phyloP scores from a whole-genome alignment of 2,113 vertebrate genomes.

The Scomber scombrus region DNA sequence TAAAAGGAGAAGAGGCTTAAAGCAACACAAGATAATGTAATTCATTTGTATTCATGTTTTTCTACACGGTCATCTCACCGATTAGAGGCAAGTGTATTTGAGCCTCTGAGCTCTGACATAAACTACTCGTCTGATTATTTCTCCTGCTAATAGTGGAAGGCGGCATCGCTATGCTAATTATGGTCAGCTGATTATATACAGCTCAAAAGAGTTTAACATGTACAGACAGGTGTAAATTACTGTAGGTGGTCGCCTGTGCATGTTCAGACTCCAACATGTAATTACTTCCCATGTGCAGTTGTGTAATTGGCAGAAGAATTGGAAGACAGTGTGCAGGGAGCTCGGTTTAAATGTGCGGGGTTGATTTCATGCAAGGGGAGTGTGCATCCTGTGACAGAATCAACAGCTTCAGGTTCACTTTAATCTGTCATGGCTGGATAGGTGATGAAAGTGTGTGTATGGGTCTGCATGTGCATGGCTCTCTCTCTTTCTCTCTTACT shows the following conservation, averaged over 20 bases:
- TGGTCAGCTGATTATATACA: conserved; percentile 3
- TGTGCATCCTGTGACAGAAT: conserved; percentile 15
- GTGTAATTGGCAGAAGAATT: conserved; percentile 40
- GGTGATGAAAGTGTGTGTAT: conserved; percentile 3
- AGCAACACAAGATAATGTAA: background rate
- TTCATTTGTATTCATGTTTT: conserved; percentile 32
- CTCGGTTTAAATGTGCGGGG: conserved; percentile 22
- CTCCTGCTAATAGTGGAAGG: conserved; percentile 4
- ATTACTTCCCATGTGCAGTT: conserved; percentile 45
- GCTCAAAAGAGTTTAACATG: background rate
- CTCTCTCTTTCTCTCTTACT: background rate
- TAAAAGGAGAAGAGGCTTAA: background rate
- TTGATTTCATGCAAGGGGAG: conserved; percentile 27
- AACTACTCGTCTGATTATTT: background rate
- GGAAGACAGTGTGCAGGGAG: conserved; percentile 15
- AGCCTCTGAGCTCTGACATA: conserved; percentile 30
- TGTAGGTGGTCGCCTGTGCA: conserved; percentile 12
- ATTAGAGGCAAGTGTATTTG: conserved; percentile 9
- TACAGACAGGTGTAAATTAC: conserved; percentile 48
- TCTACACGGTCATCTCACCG: background rate
- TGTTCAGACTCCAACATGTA: conserved; percentile 17
- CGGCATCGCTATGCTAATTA: conserved; percentile 22
- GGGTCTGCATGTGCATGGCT: background rate
- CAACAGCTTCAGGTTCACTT: conserved; percentile 32
- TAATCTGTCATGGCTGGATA: conserved; percentile 44